phyloP scores from a whole-genome alignment of 2,797 vertebrate genomes.

The Eptatretus atami region DNA sequence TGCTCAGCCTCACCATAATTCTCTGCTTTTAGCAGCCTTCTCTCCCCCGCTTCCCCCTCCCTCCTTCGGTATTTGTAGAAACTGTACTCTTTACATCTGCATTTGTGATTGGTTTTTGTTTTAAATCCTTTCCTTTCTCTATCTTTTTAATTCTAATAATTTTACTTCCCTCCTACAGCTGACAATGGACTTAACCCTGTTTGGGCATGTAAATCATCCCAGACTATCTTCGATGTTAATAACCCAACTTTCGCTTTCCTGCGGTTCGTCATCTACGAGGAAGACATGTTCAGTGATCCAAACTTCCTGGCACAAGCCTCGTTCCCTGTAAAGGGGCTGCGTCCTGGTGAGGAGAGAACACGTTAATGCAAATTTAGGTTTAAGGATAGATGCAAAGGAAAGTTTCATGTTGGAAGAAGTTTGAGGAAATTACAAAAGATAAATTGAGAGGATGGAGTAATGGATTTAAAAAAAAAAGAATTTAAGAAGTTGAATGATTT shows the following conservation, averaged over 20 bases:
- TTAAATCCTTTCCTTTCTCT: too few species aligned
- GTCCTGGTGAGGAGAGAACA: constrained; percentile 15
- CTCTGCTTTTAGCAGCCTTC: not conserved
- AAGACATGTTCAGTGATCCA: constrained; percentile 28
- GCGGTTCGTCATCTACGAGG: constrained; percentile 21
- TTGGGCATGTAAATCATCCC: constrained; percentile 18
- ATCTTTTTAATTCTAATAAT: not conserved
- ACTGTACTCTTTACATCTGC: too few species aligned
- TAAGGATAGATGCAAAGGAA: not conserved
- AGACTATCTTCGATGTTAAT: constrained; percentile 20
- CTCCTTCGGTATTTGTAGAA: not conserved
- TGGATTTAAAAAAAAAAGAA: too few species aligned
- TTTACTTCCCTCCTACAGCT: constrained; percentile 10
- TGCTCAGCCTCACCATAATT: not conserved
- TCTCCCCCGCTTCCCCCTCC: not conserved
- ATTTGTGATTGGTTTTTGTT: too few species aligned
- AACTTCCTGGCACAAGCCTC: constrained; percentile 24
- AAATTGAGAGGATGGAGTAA: too few species aligned
- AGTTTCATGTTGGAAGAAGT: not conserved
- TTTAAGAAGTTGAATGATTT: too few species aligned
- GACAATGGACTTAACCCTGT: constrained; percentile 20
- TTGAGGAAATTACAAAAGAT: too few species aligned
- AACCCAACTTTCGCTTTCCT: constrained; percentile 21
- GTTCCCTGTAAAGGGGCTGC: constrained; percentile 19
- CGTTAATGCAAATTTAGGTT: not conserved